Evolutionary conservation across 2,888 invertebrate genomes (phyloP).

Genomic region (Acleris holmiana): DNA sequence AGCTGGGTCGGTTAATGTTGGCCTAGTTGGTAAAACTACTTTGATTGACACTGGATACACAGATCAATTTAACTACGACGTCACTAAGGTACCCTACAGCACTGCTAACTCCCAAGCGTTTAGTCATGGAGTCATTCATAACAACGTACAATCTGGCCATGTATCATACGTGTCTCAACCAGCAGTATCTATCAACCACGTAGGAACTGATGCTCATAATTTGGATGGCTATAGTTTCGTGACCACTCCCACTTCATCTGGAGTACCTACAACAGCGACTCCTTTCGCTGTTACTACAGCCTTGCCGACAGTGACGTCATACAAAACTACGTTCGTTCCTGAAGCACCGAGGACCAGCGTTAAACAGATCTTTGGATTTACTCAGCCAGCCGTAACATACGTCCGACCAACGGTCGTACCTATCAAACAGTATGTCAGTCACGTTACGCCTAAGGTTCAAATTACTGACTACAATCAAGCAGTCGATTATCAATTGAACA

Average conservation of each 20-base stretch:
- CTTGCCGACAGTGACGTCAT: slow-evolving; percentile 60
- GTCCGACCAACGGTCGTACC: slow-evolving; percentile 69
- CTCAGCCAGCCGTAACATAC: slow-evolving; percentile 73
- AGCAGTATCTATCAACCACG: slow-evolving; percentile 69
- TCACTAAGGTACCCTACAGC: slow-evolving; percentile 46
- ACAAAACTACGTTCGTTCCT: slow-evolving; percentile 70
- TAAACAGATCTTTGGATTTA: slow-evolving; percentile 73
- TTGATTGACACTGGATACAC: slow-evolving; percentile 67
- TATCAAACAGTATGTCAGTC: slow-evolving; percentile 52
- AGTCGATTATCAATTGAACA: slow-evolving; percentile 56
- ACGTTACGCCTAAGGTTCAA: slow-evolving; percentile 58
- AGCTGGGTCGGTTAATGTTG: slow-evolving; percentile 78
- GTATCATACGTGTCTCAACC: slow-evolving; percentile 63
- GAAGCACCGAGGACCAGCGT: slow-evolving; percentile 69
- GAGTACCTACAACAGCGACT: slow-evolving; percentile 72
- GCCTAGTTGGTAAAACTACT: slow-evolving; percentile 77
- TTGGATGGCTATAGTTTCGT: slow-evolving; percentile 66
- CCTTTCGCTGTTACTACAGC: slow-evolving; percentile 71
- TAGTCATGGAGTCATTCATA: slow-evolving; percentile 38
- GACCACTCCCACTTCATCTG: slow-evolving; percentile 75
- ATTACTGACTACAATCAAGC: slow-evolving; percentile 62
- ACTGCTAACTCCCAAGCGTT: slow-evolving; percentile 43
- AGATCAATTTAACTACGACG: slow-evolving; percentile 55
- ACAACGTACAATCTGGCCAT: slow-evolving; percentile 59
- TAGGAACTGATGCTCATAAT: slow-evolving; percentile 67